Conservation (phyloP, 2,113 vertebrate genomes). For the Podiceps cristatus region DNA sequence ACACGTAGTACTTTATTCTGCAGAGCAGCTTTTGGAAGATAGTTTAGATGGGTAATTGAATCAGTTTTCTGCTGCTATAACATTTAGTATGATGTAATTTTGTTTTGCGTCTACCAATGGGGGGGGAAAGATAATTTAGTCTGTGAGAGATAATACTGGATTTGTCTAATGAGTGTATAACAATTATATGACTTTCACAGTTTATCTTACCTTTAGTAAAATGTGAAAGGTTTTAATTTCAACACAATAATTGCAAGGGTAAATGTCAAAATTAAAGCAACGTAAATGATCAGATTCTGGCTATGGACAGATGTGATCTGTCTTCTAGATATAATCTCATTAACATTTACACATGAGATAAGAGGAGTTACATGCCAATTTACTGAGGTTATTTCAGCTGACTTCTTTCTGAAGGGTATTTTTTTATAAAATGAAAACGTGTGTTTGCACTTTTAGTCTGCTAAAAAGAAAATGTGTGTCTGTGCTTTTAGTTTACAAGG, state of each 20-base stretch:
- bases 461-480: not conserved
- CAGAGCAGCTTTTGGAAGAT: not conserved
- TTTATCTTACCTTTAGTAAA: slow-evolving; percentile 21
- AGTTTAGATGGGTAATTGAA: not conserved
- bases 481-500: not conserved
- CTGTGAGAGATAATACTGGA: not conserved
- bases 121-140: not conserved
- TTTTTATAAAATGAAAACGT: not conserved
- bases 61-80: not conserved
- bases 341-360: not conserved
- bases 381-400: not conserved
- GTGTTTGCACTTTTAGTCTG: not conserved
- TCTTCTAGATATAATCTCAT: not conserved
- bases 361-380: not conserved
- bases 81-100: not conserved
- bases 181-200: not conserved
- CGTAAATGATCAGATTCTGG: not conserved
- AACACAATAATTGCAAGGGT: not conserved
- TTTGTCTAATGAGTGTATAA: not conserved
- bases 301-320: not conserved
- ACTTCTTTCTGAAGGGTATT: not conserved
- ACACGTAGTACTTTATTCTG: not conserved
- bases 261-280: slow-evolving; percentile 13
- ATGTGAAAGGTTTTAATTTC: not conserved
- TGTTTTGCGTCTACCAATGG: not conserved